Base-by-base conservation (phyloP, 2,797 vertebrate genomes). In the Enteromius anoplus region DNA sequence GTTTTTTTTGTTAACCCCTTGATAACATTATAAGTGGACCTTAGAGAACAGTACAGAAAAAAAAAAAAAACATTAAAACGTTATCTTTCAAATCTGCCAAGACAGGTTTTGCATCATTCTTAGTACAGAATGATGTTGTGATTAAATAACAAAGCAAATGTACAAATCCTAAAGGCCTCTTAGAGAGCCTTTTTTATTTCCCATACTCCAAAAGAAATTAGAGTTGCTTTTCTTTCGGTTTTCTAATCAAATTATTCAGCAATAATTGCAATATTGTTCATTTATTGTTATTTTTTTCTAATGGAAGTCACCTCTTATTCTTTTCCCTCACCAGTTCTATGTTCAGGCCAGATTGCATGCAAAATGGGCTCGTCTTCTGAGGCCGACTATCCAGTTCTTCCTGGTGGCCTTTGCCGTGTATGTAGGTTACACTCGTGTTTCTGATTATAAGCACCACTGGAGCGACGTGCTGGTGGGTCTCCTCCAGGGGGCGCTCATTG, bases 371-470 rank as follows among this genome's bases (percentile, higher is more conserved):
- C 94, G 97, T 3, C 91, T 98, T 68, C 93, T 97, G 19, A 93
- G 97, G 17, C 98, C 97, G 53, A 98, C 96, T 0, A 91, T 98
- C 89, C 97, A 99, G 93, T 98, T 98, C 93, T 96, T 97, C 92
- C 93, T 98, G 87, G 86, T 98, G 85, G 83, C 93, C 53, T 98
- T 98, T 0, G 92, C 97, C 0, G 83, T 99, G 65, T 98, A 95
- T 0, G 97, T 99, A 23, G 98, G 95, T 40, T 98, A 97, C 93
- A 97, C 96, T 0, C 93, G 97, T 0, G 95, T 99, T 17, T 96
- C 97, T 0, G 98, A 99, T 93, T 95, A 96, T 92, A 98, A 97
- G 55, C 97, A 99, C 89, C 97, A 98, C 93, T 97, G 95, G 95
- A 97, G 96, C 0, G 97, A 99, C 0, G 97, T 99, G 1, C 82